These are phyloP conservation scores for Brachionus manjavacas DNA, from an alignment of 1,140 invertebrate genomes.

Conservation along the genomic window DNA sequence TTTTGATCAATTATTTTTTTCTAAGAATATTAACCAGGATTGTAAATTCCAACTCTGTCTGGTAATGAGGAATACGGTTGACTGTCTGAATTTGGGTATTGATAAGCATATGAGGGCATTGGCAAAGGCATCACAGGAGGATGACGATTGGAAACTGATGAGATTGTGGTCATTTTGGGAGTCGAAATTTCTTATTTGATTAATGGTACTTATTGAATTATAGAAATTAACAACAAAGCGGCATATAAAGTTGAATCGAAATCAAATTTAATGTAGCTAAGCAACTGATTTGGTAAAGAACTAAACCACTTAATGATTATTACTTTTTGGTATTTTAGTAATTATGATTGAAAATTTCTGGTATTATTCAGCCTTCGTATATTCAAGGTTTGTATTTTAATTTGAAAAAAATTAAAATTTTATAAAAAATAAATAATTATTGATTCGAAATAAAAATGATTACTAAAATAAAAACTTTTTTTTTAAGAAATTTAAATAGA, in stretches of 20 bases:
- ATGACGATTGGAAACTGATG: background rate
- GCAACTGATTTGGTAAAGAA: background rate
- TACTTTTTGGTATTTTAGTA: background rate
- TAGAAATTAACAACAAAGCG: background rate
- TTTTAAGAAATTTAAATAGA: too few species aligned
- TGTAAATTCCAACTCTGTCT: constrained; percentile 28
- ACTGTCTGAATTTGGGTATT: constrained; percentile 40
- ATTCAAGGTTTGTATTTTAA: background rate
- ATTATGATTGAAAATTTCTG: background rate
- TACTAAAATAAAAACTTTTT: too few species aligned
- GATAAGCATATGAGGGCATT: constrained; percentile 38
- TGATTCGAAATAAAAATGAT: too few species aligned
- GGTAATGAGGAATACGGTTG: constrained; percentile 32
- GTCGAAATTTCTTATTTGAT: background rate
- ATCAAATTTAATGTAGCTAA: background rate
- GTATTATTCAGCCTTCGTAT: background rate
- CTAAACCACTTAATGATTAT: background rate
- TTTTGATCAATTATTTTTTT: background rate
- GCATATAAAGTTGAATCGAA: background rate
- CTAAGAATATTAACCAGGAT: background rate
- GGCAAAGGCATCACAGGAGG: constrained; percentile 31
- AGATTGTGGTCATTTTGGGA: background rate
- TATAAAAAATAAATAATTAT: too few species aligned
- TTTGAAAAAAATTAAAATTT: background rate
- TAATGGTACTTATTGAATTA: background rate